Percentiles rank a stretch among this genome's conserved stretches.
Conservation (phyloP, 2,888 invertebrate genomes). For the Drosophila anceps region DNA sequence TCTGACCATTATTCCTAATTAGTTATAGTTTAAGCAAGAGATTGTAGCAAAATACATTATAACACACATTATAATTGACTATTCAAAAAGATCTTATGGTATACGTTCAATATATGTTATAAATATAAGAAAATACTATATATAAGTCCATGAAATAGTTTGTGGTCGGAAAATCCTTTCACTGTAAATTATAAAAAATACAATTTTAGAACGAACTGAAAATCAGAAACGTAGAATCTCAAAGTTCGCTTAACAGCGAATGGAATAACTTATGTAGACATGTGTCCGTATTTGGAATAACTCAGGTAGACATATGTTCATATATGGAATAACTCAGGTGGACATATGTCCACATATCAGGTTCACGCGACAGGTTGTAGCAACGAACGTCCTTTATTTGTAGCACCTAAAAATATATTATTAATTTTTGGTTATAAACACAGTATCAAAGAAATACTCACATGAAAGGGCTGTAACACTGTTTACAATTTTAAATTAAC, state of each 20-base stretch:
- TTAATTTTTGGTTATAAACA: no score
- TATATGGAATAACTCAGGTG: no score
- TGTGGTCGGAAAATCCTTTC: neutral
- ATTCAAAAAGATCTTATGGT: no score
- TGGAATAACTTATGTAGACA: neutral
- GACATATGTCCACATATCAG: neutral
- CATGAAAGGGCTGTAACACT: neutral
- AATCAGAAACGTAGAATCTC: neutral
- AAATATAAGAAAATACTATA: no score
- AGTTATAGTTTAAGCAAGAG: no score
- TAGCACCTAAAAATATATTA: neutral
- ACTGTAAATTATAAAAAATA: neutral
- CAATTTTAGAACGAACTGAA: neutral
- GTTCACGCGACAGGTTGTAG: neutral
- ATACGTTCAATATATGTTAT: no score
- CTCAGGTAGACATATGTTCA: no score
- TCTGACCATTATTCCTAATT: no score
- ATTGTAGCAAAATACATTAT: no score
- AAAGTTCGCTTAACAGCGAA: neutral
- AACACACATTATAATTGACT: no score
- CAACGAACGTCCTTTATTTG: neutral
- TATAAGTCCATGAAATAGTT: neutral
- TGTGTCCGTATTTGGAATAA: no score
- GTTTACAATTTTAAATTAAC: neutral
- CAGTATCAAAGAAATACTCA: neutral